phyloP scores from a whole-genome alignment of 2,888 invertebrate species.

The Drosophila merina region DNA sequence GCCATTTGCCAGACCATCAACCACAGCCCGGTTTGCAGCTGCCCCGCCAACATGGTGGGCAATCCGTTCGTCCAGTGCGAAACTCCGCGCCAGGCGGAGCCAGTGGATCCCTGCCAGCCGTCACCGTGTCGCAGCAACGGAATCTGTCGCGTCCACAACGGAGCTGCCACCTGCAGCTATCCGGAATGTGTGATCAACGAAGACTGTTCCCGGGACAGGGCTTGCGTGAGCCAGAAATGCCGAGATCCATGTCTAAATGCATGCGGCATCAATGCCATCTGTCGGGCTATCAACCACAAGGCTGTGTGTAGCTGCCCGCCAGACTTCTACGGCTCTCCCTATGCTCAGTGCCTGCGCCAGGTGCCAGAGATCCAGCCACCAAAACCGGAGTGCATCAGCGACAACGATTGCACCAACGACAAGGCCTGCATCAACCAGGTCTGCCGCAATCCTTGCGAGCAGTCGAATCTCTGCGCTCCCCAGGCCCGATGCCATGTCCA shows the following conservation, averaged over 20 bases:
- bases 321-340: slow-evolving; percentile 91
- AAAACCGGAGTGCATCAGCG: slow-evolving; percentile 90
- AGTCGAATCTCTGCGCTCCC: slow-evolving; percentile 88
- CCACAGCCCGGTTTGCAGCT: slow-evolving; percentile 94
- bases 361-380: slow-evolving; percentile 85
- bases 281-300: slow-evolving; percentile 91
- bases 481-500: slow-evolving; percentile 92
- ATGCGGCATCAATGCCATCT: slow-evolving; percentile 92
- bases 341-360: slow-evolving; percentile 88
- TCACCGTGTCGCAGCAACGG: slow-evolving; percentile 94
- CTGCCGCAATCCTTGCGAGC: slow-evolving; percentile 91
- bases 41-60: slow-evolving; percentile 89
- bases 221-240: slow-evolving; percentile 93
- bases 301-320: slow-evolving; percentile 93
- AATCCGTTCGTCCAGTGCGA: slow-evolving; percentile 92
- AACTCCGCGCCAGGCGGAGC: slow-evolving; percentile 77
- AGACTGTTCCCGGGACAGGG: slow-evolving; percentile 92
- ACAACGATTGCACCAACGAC: slow-evolving; percentile 92
- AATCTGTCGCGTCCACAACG: slow-evolving; percentile 89
- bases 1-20: slow-evolving; percentile 92
- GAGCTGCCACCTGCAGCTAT: slow-evolving; percentile 90
- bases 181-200: slow-evolving; percentile 95
- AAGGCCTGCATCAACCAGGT: slow-evolving; percentile 91
- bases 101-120: slow-evolving; percentile 91
- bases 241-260: slow-evolving; percentile 92